Base-by-base conservation (phyloP, 2,797 vertebrate genomes). In the Neopelma chrysocephalum region DNA sequence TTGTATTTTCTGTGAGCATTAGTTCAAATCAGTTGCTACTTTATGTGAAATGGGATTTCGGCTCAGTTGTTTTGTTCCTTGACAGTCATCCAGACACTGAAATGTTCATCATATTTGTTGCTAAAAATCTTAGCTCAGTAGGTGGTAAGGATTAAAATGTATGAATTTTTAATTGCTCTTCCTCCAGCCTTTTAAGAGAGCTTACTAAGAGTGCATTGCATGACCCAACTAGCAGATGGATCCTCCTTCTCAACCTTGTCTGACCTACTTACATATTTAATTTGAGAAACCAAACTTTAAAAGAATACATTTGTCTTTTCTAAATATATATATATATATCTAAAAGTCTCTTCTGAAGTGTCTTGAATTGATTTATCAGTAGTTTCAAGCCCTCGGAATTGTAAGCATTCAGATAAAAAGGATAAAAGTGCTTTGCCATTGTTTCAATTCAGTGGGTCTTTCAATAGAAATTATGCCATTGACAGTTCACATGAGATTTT, bases 81-180 rank as follows among this genome's bases (percentile, higher is more conserved):
- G 60, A 89, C 42, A 73, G 34, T 64, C 42, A 80, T 77, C 36
- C 48, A 62, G 60, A 32, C 26, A 19, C 36, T 61, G 50, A 94
- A 97, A 90, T 86, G 65, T 95, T 96, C 93, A 96, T 69, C 18
- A 7, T 94, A 38, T 97, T 96, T 94, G 65, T 89, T 84, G 54
- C 87, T 92, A 92, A 89, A 89, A 93, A 38, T 90, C 92, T 93
- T 92, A 89, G 50, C 89, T 79, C 82, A 80, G 85, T 91, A 85
- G 81, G 93, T 93, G 80, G 92, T 87, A 83, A 61, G 71, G 77
- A 92, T 97, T 94, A 83, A 95, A 97, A 93, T 94, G 57, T 82
- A 97, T 97, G 93, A 97, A 96, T 97, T 97, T 97, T 96, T 97
- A 96, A 97, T 97, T 73, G 84, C 45, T 72, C 68, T 93, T 94